A percentile compares a stretch with the other conserved stretches of the same genome.
Evolutionary conservation across 2,888 invertebrate genomes (phyloP).

Genomic region (Polymixis lichenea): DNA sequence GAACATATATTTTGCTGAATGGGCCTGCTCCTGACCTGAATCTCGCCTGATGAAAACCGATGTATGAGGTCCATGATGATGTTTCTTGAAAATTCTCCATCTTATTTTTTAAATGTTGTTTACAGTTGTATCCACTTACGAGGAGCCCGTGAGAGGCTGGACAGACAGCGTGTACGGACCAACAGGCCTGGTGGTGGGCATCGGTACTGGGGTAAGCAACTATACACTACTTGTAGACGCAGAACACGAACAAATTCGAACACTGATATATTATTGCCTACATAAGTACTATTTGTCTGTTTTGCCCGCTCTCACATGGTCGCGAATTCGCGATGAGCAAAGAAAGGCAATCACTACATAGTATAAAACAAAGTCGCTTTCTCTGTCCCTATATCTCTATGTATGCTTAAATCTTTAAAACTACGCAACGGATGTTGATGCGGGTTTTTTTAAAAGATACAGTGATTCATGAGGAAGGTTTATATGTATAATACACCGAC

Average conservation of each 20-base stretch:
- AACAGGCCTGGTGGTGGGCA: constrained; percentile 93
- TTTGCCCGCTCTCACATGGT: not conserved
- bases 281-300: too few species aligned
- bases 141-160: constrained; percentile 95
- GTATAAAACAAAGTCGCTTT: too few species aligned
- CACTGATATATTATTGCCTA: not conserved
- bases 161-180: constrained; percentile 98
- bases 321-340: not conserved
- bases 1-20: not conserved
- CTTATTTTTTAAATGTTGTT: not conserved
- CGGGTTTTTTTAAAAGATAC: too few species aligned
- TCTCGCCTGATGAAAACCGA: too few species aligned
- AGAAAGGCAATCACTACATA: too few species aligned
- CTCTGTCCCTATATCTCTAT: too few species aligned
- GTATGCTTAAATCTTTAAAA: too few species aligned
- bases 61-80: too few species aligned
- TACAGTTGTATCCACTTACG: constrained; percentile 92
- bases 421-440: too few species aligned
- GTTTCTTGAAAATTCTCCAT: not conserved
- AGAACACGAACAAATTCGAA: not conserved
- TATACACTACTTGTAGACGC: not conserved
- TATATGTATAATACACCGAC: too few species aligned
- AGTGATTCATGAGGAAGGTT: too few species aligned
- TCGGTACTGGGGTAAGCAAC: constrained; percentile 92
- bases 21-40: too few species aligned